Conservation (phyloP, 2,888 invertebrate genomes). For the Xiphydria camelus region DNA sequence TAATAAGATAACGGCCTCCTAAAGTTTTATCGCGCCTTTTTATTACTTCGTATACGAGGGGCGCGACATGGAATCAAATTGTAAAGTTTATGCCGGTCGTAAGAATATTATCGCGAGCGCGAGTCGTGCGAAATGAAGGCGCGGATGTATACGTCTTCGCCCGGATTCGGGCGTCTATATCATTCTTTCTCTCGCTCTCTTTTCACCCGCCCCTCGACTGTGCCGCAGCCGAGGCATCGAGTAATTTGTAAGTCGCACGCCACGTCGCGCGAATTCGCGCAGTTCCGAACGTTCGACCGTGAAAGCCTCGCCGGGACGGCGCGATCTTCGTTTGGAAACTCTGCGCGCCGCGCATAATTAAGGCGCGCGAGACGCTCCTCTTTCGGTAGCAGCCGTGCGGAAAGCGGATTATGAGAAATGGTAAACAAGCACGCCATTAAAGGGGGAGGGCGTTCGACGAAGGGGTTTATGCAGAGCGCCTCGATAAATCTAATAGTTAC, state of each 20-base stretch:
- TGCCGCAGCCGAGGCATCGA: too few relatives aligned
- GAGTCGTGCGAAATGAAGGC: conserved; percentile 8
- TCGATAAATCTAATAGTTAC: too few relatives aligned
- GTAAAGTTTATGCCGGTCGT: conserved; percentile 12
- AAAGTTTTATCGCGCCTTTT: conserved; percentile 14
- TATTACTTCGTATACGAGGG: conserved; percentile 8
- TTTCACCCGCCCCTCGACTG: too few relatives aligned
- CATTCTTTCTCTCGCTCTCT: too few relatives aligned
- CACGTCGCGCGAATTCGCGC: background rate
- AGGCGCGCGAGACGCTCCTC: background rate
- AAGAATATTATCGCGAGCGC: conserved; percentile 15
- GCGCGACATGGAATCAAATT: conserved; percentile 16
- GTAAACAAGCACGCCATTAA: background rate
- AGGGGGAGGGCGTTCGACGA: too few relatives aligned
- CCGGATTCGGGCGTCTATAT: too few relatives aligned
- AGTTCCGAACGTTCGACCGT: background rate
- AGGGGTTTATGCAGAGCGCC: too few relatives aligned
- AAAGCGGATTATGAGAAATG: background rate
- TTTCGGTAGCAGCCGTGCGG: background rate
- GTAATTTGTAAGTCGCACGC: too few relatives aligned
- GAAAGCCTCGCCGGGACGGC: background rate
- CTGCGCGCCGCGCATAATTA: background rate
- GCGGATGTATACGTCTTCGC: conserved; percentile 7
- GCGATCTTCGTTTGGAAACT: background rate
- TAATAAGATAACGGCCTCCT: conserved; percentile 15